Conservation (phyloP, 2,888 invertebrate species). For the Polydrusus tereticollis region DNA sequence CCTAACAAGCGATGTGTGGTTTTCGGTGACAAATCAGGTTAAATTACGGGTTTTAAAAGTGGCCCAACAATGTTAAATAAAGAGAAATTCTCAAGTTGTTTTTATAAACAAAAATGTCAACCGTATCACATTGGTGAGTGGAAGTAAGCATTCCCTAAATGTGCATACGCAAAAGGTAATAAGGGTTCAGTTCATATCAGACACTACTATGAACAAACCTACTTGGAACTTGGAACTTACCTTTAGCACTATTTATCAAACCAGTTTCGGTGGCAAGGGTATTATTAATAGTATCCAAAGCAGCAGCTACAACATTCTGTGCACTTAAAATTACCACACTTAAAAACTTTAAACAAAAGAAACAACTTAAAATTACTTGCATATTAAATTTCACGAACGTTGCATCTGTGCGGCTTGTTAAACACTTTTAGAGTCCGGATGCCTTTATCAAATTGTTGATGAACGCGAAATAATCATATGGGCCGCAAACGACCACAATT, state of each 20-base stretch:
- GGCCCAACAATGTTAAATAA: no score
- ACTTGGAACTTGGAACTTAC: neutral
- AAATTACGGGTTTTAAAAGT: no score
- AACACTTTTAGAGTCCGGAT: conserved; percentile 21
- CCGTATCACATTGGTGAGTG: no score
- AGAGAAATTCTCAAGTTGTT: no score
- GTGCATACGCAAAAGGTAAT: no score
- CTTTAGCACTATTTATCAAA: neutral
- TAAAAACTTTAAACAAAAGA: neutral
- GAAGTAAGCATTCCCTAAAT: no score
- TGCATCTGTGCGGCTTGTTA: conserved; percentile 14
- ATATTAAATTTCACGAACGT: conserved; percentile 12
- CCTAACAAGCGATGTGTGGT: no score
- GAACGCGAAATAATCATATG: conserved; percentile 34
- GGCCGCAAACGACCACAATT: conserved; percentile 17
- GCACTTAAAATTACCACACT: neutral
- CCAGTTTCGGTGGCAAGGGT: neutral
- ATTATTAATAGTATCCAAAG: neutral
- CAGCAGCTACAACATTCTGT: neutral
- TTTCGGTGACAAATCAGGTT: no score
- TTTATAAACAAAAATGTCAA: no score
- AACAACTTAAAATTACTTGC: conserved; percentile 4
- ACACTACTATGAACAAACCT: no score
- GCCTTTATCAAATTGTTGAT: conserved; percentile 32
- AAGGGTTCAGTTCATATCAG: no score